phyloP scores from a whole-genome alignment of 2,113 vertebrate genomes.

The Pygoscelis adeliae region DNA sequence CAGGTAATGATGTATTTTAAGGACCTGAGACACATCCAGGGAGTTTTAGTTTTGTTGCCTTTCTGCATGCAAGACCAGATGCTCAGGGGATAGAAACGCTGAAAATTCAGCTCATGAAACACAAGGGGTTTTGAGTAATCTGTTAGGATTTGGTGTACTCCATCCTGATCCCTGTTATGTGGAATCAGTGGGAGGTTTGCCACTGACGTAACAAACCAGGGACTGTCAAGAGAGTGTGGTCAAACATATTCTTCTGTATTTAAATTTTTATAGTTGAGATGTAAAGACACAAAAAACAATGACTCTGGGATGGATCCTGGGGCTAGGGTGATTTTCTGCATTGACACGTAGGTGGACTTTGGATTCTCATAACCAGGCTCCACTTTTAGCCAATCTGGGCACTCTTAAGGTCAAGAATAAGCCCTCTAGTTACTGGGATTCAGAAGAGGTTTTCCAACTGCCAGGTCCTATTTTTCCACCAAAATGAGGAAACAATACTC shows the following conservation, averaged over 20 bases:
- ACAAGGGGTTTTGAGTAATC: not conserved
- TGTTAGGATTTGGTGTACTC: not conserved
- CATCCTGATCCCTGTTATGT: not conserved
- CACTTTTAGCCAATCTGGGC: not conserved
- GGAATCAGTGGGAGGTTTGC: not conserved
- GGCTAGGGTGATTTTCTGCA: not conserved
- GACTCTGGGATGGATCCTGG: not conserved
- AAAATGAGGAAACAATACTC: not conserved
- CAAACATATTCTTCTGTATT: not conserved
- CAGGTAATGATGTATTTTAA: not conserved
- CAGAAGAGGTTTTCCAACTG: not conserved
- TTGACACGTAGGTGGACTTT: not conserved
- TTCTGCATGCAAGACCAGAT: not conserved
- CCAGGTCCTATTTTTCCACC: not conserved
- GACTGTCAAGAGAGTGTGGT: not conserved
- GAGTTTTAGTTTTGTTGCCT: not conserved
- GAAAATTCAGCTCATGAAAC: not conserved
- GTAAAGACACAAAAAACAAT: not conserved
- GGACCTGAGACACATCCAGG: not conserved
- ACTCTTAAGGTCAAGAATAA: not conserved
- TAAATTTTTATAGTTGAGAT: not conserved
- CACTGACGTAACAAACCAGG: not conserved
- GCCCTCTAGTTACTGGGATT: not conserved
- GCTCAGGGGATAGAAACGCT: not conserved
- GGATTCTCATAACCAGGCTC: not conserved